Conservation (phyloP, 2,797 vertebrate species). For the Pyrocephalus nanus region DNA sequence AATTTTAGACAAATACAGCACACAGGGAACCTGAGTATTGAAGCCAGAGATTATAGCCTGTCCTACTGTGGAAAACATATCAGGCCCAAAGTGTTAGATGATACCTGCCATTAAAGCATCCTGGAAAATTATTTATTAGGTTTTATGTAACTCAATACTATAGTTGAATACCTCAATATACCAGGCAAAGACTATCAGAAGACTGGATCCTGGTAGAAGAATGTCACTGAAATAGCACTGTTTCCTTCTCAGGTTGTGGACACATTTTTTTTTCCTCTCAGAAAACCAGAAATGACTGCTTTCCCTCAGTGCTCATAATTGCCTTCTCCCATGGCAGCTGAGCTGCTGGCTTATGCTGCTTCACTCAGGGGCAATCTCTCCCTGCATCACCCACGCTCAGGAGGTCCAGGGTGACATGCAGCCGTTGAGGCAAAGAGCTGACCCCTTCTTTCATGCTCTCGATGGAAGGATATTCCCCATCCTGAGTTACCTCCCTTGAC, state of each 20-base stretch:
- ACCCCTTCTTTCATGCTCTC: background rate
- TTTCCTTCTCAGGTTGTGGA: background rate
- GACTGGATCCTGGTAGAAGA: background rate
- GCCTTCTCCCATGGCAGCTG: fast-evolving
- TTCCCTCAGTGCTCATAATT: background rate
- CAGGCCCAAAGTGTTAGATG: background rate
- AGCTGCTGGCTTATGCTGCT: background rate
- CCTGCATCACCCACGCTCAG: fast-evolving
- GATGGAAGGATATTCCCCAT: background rate
- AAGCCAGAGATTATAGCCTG: background rate
- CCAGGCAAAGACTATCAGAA: background rate
- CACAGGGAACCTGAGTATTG: background rate
- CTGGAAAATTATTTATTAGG: background rate
- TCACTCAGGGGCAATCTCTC: no score
- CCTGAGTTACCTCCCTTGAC: background rate
- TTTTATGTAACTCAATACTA: background rate
- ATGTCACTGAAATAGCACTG: background rate
- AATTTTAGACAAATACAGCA: background rate
- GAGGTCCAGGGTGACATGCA: background rate
- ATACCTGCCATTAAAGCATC: background rate
- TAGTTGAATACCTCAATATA: background rate
- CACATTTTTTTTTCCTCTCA: background rate
- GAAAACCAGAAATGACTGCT: background rate
- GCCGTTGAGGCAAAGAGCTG: fast-evolving
- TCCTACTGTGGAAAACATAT: background rate